Percentiles rank a stretch among this genome's conserved stretches.
Conservation (phyloP, 2,888 invertebrate species). For the Tortricodes alternella region DNA sequence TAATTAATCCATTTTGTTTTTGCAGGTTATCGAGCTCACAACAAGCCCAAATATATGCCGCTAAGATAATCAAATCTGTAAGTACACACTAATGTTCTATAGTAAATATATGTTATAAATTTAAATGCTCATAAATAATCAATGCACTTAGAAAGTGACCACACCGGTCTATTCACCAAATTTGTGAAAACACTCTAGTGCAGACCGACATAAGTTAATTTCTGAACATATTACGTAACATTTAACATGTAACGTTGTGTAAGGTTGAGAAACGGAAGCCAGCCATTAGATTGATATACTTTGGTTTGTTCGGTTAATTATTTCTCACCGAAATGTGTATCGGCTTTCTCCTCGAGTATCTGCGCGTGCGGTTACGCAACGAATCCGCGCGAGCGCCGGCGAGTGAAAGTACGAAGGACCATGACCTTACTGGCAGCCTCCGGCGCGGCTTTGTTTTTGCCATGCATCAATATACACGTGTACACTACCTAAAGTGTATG, state of each 20-base stretch:
- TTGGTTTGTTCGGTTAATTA: conserved; percentile 61
- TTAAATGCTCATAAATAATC: conserved; percentile 32
- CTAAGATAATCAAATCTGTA: conserved; percentile 54
- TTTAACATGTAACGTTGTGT: conserved; percentile 45
- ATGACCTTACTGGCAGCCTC: conserved; percentile 33
- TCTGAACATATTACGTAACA: conserved; percentile 23
- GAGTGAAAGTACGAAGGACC: conserved; percentile 35
- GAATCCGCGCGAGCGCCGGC: conserved; percentile 4
- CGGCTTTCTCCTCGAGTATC: conserved; percentile 74
- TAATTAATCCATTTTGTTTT: conserved; percentile 44
- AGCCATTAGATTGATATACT: conserved; percentile 39
- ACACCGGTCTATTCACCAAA: conserved; percentile 10
- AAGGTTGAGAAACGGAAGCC: conserved; percentile 63
- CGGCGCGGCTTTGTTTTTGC: conserved; percentile 25
- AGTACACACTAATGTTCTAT: conserved; percentile 30
- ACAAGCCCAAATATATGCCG: conserved; percentile 70
- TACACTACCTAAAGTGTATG: too few species aligned
- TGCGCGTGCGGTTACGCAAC: conserved; percentile 34
- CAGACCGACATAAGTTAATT: conserved; percentile 8
- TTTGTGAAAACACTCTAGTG: conserved; percentile 20
- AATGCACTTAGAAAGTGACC: conserved; percentile 33
- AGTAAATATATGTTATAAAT: conserved; percentile 2
- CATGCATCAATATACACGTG: conserved; percentile 3
- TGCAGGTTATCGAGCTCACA: conserved; percentile 66
- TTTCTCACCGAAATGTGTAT: conserved; percentile 67